These are phyloP conservation scores for Syncerus caffer DNA, from an alignment of 2,797 vertebrate genomes.

Conservation along the genomic window DNA sequence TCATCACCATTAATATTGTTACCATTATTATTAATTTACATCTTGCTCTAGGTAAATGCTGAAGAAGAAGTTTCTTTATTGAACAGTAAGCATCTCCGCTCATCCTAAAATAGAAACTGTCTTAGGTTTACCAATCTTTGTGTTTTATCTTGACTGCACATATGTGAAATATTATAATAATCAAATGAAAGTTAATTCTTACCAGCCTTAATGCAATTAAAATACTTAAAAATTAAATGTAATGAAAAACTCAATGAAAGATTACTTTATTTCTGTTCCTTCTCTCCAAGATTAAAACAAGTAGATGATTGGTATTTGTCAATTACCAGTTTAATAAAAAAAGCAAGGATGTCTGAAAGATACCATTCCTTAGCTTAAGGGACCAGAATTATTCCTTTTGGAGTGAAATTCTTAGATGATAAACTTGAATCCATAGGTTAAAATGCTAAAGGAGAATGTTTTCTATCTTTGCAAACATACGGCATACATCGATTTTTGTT, in stretches of 20 bases:
- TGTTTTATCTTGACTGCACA: not conserved
- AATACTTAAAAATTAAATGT: not conserved
- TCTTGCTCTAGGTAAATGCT: not conserved
- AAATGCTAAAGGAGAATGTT: not conserved
- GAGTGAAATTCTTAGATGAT: not conserved
- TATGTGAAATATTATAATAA: not conserved
- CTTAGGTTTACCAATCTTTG: not conserved
- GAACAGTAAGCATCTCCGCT: not conserved
- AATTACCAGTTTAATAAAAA: not conserved
- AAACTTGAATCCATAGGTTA: not conserved
- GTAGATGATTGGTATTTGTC: not conserved
- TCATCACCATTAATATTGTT: not conserved
- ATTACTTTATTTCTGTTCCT: not conserved
- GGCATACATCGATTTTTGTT: not conserved
- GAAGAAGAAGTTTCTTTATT: conserved; percentile 8
- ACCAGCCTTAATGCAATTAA: not conserved
- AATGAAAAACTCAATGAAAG: not conserved
- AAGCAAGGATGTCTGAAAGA: not conserved
- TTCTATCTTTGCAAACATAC: not conserved
- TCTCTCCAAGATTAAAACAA: not conserved
- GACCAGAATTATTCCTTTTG: not conserved
- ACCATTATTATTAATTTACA: not conserved
- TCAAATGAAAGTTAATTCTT: not conserved
- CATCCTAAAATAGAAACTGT: not conserved
- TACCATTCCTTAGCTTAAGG: not conserved